Percentiles rank a stretch among this genome's conserved stretches.
phyloP scores from a whole-genome alignment of 2,113 vertebrate species.

The Seriola dumerili region DNA sequence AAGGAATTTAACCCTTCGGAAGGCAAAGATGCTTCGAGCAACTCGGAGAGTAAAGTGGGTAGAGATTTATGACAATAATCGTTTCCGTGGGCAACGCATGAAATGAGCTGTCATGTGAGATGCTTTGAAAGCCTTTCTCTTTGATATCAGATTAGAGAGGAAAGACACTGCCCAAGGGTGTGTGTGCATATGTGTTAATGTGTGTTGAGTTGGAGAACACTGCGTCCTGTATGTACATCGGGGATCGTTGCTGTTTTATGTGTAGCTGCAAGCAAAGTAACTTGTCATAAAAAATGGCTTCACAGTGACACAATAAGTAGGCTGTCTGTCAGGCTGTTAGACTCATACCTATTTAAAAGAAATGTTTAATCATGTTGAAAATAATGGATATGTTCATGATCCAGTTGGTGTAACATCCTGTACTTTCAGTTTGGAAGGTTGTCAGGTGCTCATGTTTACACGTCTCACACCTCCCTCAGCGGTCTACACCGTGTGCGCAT shows the following conservation, averaged over 20 bases:
- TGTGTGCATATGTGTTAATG: slow-evolving; percentile 23
- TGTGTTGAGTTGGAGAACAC: slow-evolving; percentile 43
- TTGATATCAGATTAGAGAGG: slow-evolving; percentile 84
- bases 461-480: slow-evolving; percentile 27
- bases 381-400: slow-evolving; percentile 3
- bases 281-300: slow-evolving; percentile 16
- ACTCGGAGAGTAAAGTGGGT: slow-evolving; percentile 41
- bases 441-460: slow-evolving; percentile 58
- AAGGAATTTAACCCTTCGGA: slow-evolving; percentile 37
- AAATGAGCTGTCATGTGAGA: slow-evolving; percentile 81
- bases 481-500: neutral
- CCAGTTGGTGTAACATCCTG: slow-evolving; percentile 10
- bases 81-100: slow-evolving; percentile 78
- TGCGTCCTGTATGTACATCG: neutral
- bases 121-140: slow-evolving; percentile 78
- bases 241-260: slow-evolving; percentile 33
- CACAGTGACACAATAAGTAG: slow-evolving; percentile 30
- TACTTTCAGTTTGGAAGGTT: slow-evolving; percentile 20
- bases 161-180: slow-evolving; percentile 66
- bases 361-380: slow-evolving; percentile 11
- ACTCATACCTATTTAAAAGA: neutral
- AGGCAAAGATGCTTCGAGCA: slow-evolving; percentile 55
- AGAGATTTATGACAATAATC: slow-evolving; percentile 81
- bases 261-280: slow-evolving; percentile 37
- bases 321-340: neutral